Conservation (phyloP, 2,888 invertebrate species). For the Pseudococcus jackbeardsleyi region DNA sequence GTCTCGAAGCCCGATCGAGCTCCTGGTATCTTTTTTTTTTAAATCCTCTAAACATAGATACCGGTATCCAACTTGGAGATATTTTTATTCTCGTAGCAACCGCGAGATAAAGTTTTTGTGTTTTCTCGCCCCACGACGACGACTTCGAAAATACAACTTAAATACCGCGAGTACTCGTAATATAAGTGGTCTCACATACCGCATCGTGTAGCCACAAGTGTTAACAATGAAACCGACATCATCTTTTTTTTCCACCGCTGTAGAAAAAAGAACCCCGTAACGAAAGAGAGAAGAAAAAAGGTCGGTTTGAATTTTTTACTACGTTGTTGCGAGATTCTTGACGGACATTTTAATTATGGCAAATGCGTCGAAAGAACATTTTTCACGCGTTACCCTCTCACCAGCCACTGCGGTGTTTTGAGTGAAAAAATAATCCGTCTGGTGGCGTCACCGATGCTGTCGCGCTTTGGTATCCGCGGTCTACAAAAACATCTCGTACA, state of each 20-base stretch:
- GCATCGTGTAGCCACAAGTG: conserved; percentile 22
- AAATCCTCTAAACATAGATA: no score
- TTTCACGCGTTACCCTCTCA: not conserved
- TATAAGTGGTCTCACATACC: not conserved
- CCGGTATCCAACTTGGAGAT: no score
- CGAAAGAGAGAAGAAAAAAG: not conserved
- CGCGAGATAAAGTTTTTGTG: no score
- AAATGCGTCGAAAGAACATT: conserved; percentile 18
- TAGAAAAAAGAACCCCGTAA: not conserved
- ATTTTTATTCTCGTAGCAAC: no score
- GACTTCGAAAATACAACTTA: no score
- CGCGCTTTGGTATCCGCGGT: not conserved
- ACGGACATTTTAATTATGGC: conserved; percentile 22
- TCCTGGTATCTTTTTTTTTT: no score
- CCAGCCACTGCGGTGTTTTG: not conserved
- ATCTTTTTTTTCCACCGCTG: not conserved
- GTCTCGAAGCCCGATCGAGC: no score
- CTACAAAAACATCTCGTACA: not conserved
- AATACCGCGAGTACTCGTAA: not conserved
- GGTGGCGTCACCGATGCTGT: not conserved
- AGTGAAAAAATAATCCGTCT: not conserved
- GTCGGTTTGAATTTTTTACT: conserved; percentile 1
- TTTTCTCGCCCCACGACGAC: no score
- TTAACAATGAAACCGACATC: conserved; percentile 1
- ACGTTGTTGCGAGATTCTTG: not conserved